These are phyloP conservation scores for Sebastes aleutianus DNA, from an alignment of 2,797 vertebrate genomes.

Conservation along the genomic window DNA sequence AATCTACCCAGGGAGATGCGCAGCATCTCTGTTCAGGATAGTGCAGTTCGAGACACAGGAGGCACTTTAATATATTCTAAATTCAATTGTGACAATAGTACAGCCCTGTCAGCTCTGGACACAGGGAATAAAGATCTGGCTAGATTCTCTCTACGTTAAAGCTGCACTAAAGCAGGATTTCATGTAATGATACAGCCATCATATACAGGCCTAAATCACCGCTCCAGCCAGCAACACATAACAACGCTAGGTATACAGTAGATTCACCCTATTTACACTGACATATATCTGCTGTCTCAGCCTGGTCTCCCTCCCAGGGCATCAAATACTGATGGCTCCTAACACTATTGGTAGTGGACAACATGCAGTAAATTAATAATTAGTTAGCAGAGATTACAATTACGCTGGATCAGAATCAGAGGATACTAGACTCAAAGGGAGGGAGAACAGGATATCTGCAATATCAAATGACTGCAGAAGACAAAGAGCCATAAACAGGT, in stretches of 20 bases:
- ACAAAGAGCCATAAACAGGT: neutral
- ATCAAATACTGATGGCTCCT: neutral
- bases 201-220: neutral
- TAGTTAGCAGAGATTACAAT: neutral
- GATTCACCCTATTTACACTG: conserved; percentile 2
- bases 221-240: neutral
- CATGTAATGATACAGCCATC: conserved; percentile 20
- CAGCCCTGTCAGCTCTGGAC: conserved; percentile 30
- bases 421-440: neutral
- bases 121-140: conserved; percentile 20
- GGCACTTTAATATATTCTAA: conserved; percentile 66
- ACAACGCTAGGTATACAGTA: neutral
- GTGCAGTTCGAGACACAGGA: conserved; percentile 22
- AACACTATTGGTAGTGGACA: neutral
- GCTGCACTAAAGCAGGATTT: conserved; percentile 20
- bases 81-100: conserved; percentile 51
- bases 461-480: neutral
- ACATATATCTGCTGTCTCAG: neutral
- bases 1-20: conserved; percentile 39
- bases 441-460: neutral
- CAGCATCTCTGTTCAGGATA: conserved; percentile 37
- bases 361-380: neutral
- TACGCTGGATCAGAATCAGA: neutral
- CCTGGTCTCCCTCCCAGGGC: neutral
- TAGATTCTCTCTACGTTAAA: conserved; percentile 16